Percentiles rank a stretch among this genome's conserved stretches.
phyloP scores from a whole-genome alignment of 2,113 vertebrate genomes.

The Condylura cristata region DNA sequence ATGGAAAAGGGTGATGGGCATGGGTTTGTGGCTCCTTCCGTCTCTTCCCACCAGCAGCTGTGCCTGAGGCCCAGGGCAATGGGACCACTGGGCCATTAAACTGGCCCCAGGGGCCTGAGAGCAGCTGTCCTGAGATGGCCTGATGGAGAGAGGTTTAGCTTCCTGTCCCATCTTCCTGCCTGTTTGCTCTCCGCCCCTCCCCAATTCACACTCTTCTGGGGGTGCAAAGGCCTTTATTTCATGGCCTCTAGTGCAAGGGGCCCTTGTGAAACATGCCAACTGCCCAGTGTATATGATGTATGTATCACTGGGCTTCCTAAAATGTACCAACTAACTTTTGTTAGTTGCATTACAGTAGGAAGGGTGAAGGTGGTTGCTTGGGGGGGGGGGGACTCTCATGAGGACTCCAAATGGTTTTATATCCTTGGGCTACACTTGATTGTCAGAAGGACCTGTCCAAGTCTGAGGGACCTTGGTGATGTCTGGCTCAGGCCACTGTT shows the following conservation, averaged over 20 bases:
- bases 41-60: not conserved
- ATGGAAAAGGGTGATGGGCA: not conserved
- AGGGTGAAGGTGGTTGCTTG: too few relatives aligned
- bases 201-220: not conserved
- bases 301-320: not conserved
- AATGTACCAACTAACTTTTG: not conserved
- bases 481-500: not conserved
- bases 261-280: rapidly evolving
- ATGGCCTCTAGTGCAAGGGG: not conserved
- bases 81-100: not conserved
- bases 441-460: not conserved
- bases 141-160: not conserved
- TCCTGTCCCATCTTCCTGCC: too few relatives aligned
- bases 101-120: not conserved
- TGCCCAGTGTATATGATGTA: not conserved
- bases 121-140: not conserved
- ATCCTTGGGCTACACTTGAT: not conserved
- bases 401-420: not conserved
- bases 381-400: not conserved
- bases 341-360: not conserved
- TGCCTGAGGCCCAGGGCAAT: not conserved
- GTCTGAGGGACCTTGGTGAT: not conserved
- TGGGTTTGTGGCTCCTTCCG: not conserved
- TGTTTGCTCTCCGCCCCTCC: too few relatives aligned
- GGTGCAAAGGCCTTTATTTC: not conserved